Percentiles rank a stretch among this genome's conserved stretches.
Evolutionary conservation across 2,888 invertebrate genomes (phyloP).

Genomic region (Catocala nupta): DNA sequence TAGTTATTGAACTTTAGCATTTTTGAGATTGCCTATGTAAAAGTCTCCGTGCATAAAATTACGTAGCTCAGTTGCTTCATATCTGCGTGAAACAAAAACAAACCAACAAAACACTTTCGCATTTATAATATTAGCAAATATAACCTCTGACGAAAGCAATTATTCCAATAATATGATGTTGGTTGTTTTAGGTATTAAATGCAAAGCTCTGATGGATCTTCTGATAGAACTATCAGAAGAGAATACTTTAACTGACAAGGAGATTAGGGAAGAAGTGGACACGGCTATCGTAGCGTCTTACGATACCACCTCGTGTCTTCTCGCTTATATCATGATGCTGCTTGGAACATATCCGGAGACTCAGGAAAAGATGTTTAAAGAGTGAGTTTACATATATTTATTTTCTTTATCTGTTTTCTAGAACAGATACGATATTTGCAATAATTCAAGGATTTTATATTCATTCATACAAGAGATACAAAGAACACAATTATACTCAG

Average conservation of each 20-base stretch:
- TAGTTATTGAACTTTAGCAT: no score
- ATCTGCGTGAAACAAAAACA: no score
- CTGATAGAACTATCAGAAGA: slow-evolving; percentile 74
- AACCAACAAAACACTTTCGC: no score
- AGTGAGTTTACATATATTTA: slow-evolving; percentile 32
- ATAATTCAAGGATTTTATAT: no score
- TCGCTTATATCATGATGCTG: slow-evolving; percentile 40
- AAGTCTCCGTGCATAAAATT: no score
- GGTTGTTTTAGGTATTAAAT: slow-evolving; percentile 49
- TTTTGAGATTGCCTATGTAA: no score
- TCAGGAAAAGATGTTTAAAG: slow-evolving; percentile 45
- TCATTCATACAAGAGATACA: no score
- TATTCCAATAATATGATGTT: background rate
- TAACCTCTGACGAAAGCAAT: background rate
- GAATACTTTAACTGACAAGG: slow-evolving; percentile 70
- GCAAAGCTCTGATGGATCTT: slow-evolving; percentile 79
- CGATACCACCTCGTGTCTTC: slow-evolving; percentile 43
- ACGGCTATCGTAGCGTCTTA: slow-evolving; percentile 71
- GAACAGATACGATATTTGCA: no score
- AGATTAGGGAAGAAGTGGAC: slow-evolving; percentile 82
- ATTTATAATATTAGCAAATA: no score
- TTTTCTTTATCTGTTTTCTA: background rate
- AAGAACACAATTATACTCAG: no score
- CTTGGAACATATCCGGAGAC: slow-evolving; percentile 45
- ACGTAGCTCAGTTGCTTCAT: no score